Conservation (phyloP, 2,888 invertebrate genomes). For the Empis livida region DNA sequence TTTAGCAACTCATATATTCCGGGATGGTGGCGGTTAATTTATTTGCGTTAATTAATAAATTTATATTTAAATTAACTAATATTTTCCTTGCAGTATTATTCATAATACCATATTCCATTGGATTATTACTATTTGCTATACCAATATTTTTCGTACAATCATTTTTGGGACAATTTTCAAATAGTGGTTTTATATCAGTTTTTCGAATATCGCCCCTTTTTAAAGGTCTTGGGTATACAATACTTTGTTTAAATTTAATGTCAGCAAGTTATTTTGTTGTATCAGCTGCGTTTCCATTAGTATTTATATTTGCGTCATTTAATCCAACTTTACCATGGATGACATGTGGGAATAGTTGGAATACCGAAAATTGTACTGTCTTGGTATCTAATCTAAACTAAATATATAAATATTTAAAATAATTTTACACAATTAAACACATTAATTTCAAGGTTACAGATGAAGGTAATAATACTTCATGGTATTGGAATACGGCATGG, state of each 20-base stretch:
- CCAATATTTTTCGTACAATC: constrained; percentile 75
- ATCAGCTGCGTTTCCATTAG: constrained; percentile 40
- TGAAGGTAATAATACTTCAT: background rate
- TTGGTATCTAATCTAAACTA: background rate
- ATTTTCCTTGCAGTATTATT: constrained; percentile 2
- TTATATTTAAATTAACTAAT: background rate
- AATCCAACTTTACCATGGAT: constrained; percentile 59
- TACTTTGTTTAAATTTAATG: background rate
- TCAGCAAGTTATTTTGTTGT: background rate
- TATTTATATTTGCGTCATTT: constrained; percentile 58
- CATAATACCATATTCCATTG: constrained; percentile 31
- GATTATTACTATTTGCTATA: constrained; percentile 61
- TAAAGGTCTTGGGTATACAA: constrained; percentile 74
- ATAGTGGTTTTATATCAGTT: constrained; percentile 62
- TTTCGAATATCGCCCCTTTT: constrained; percentile 66
- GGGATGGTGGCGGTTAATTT: constrained; percentile 27
- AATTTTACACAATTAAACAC: background rate
- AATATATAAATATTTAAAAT: too few species aligned
- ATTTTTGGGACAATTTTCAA: constrained; percentile 65
- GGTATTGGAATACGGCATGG: background rate
- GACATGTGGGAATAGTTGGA: constrained; percentile 68
- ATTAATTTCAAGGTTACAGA: background rate
- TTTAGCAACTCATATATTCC: constrained; percentile 40
- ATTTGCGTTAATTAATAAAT: background rate
- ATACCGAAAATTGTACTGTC: constrained; percentile 51